Evolutionary conservation across 2,888 invertebrate genomes (phyloP), one percentile per base, ranked within the genome.

Genomic region (Deilephila elpenor): DNA sequence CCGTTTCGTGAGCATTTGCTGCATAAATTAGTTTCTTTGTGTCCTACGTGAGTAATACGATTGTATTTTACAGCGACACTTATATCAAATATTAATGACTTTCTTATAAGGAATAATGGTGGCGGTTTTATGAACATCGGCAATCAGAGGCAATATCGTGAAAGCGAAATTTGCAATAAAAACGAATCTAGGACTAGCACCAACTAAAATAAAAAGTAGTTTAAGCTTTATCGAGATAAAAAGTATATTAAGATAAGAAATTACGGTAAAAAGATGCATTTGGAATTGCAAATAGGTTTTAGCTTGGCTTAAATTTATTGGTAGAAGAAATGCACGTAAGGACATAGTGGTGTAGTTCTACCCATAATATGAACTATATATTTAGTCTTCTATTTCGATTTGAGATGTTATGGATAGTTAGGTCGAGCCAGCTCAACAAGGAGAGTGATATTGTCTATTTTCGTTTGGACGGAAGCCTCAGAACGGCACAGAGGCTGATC

Each of bases 1-100:
- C 83, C 83, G 82, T 87, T 86, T 89, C 89, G 88, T 89, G 90
- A 89, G 88, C 89, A 85, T 89, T 89, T 82, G 80, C 86, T 86
- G 91, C 89, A 93, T 93, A 93, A 93, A 93, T 93, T 91, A 62
- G 60, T 71, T 71, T 71, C 61, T 71, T 73, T 71, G 71, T 73
- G 73, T 62, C 37, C 62, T 73, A 71, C 70, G 71, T 44, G 37
- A 51, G 25, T 59, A 67, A 67, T 73, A 67, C 51, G 62, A 62
- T 64, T 64, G 56, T 72, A 72, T 64, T 72, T 62, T 51, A 59
- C 70, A 67, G 59, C 70, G 59, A 73, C 71, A 71, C 59, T 17
- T 71, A 51, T 71, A 59, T 71, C 59, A 25, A 59, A 60, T 59
- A 71, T 59, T 29, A 59, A 71, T 25, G 44, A 37, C 51, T 67